Percentiles rank a stretch among this genome's conserved stretches.
These are phyloP conservation scores for Lepidurus apus DNA, from an alignment of 1,140 invertebrate species.

Conservation along the genomic window DNA sequence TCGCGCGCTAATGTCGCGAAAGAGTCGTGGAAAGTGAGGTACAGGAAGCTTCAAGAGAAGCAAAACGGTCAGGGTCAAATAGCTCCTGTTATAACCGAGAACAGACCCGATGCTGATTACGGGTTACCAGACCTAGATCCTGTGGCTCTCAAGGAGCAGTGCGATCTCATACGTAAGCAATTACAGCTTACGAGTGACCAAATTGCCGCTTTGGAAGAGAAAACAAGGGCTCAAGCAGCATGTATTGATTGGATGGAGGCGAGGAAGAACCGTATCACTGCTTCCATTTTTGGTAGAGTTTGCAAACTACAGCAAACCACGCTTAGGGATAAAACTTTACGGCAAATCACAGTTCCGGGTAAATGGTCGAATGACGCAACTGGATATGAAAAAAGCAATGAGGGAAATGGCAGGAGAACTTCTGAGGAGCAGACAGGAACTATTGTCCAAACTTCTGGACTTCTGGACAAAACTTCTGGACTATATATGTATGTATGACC, in stretches of 20 bases:
- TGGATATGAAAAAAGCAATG: neutral
- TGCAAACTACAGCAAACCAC: neutral
- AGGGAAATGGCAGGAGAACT: neutral
- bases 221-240: neutral
- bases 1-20: neutral
- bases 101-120: neutral
- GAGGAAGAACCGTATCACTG: neutral
- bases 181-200: neutral
- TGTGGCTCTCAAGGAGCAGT: neutral
- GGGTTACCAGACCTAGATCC: slow-evolving; percentile 4
- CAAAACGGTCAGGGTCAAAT: neutral
- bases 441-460: neutral
- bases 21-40: neutral
- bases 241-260: neutral
- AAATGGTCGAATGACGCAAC: neutral
- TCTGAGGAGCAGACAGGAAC: neutral
- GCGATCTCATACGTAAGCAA: neutral
- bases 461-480: too few species aligned
- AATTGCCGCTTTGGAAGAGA: neutral
- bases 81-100: neutral
- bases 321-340: neutral
- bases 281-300: neutral
- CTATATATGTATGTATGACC: too few species aligned
- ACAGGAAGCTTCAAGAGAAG: neutral
- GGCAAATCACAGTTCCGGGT: neutral